Evolutionary conservation across 2,797 vertebrate genomes (phyloP).

Genomic region (Lacerta viridis): DNA sequence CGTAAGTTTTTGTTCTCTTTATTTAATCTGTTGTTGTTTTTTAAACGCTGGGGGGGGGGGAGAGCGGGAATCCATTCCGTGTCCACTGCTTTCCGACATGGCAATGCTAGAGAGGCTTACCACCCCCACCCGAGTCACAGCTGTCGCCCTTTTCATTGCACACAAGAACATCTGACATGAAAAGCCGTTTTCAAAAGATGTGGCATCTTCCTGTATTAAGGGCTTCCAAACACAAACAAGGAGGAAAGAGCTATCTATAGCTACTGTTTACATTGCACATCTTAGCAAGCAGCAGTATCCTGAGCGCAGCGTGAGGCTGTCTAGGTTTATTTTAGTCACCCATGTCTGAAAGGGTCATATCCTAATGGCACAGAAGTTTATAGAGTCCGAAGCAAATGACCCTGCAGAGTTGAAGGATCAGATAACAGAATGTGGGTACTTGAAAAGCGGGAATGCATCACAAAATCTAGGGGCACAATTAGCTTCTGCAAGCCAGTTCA

Average conservation of each 20-base stretch:
- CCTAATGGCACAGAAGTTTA: not conserved
- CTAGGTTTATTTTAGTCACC: slow-evolving; percentile 5
- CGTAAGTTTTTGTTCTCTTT: too few species aligned
- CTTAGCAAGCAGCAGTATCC: slow-evolving; percentile 20
- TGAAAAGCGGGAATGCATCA: not conserved
- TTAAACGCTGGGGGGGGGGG: not conserved
- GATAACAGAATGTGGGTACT: too few species aligned
- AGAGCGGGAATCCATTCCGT: not conserved
- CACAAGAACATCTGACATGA: not conserved
- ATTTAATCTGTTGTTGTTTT: too few species aligned
- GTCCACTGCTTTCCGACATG: not conserved
- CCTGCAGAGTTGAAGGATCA: too few species aligned
- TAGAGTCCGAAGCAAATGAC: not conserved
- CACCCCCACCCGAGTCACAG: too few species aligned
- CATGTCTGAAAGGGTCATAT: not conserved
- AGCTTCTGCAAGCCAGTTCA: not conserved
- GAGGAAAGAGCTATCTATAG: slow-evolving; percentile 27
- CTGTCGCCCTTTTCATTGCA: not conserved
- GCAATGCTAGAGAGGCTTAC: not conserved
- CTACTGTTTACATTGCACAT: not conserved
- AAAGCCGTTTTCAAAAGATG: not conserved
- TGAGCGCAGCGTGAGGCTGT: slow-evolving; percentile 10
- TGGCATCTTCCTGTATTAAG: not conserved
- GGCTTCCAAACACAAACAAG: slow-evolving; percentile 8
- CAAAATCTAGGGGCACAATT: not conserved